A percentile compares a stretch with the other conserved stretches of the same genome.
phyloP scores from a whole-genome alignment of 2,888 invertebrate species.

The Synanthedon andrenaeformis region DNA sequence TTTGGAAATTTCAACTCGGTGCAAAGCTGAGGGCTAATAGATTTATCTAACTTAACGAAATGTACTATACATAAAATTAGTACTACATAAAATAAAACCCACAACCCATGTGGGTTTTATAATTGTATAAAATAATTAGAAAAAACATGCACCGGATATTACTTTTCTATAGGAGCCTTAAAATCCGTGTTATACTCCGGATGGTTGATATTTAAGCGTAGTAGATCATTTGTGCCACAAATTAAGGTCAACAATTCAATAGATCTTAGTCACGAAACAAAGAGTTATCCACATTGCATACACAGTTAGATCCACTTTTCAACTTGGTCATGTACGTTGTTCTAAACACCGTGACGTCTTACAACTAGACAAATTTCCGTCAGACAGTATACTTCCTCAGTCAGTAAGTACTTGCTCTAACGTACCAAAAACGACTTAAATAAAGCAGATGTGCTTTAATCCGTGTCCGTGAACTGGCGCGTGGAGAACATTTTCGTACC shows the following conservation, averaged over 20 bases:
- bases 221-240: not conserved
- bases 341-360: slow-evolving; percentile 27
- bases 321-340: slow-evolving; percentile 26
- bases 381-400: slow-evolving; percentile 5
- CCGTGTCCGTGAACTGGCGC: slow-evolving; percentile 25
- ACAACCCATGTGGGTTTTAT: too few species aligned
- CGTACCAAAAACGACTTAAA: not conserved
- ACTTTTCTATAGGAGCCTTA: too few species aligned
- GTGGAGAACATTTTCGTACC: slow-evolving; percentile 18
- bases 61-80: too few species aligned
- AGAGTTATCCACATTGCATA: slow-evolving; percentile 17
- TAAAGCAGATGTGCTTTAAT: slow-evolving; percentile 10
- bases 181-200: too few species aligned
- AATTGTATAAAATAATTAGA: too few species aligned
- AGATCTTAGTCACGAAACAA: slow-evolving; percentile 30
- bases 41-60: too few species aligned
- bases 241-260: slow-evolving; percentile 37
- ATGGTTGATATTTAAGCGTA: too few species aligned
- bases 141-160: too few species aligned
- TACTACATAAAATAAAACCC: too few species aligned
- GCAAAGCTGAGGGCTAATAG: too few species aligned
- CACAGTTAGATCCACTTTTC: slow-evolving; percentile 58
- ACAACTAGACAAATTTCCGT: slow-evolving; percentile 10
- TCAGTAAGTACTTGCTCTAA: not conserved
- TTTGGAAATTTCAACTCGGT: too few species aligned